Evolutionary conservation across 2,113 vertebrate genomes (phyloP).

Genomic region (Beaufortia kweichowensis): DNA sequence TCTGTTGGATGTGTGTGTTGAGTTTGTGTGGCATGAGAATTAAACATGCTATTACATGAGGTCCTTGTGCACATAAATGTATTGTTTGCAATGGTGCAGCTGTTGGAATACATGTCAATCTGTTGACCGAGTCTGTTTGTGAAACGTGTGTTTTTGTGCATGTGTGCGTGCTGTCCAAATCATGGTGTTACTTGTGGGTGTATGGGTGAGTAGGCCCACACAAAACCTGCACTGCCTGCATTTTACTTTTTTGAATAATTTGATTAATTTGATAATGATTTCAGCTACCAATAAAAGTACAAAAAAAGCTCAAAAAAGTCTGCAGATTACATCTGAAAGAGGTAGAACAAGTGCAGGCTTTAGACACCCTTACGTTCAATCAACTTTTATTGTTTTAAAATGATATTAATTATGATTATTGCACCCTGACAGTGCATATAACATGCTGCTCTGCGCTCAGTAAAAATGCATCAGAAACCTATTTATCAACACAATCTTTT

Average conservation of each 20-base stretch:
- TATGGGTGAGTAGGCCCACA: neutral
- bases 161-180: neutral
- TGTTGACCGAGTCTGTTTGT: too few relatives aligned
- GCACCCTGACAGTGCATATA: neutral
- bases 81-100: neutral
- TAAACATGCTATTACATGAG: neutral
- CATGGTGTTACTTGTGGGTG: neutral
- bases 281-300: too few relatives aligned
- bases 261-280: too few relatives aligned
- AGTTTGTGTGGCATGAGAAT: slow-evolving; percentile 32
- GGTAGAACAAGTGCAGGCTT: neutral
- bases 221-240: neutral
- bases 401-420: neutral
- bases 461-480: too few relatives aligned
- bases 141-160: neutral
- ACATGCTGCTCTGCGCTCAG: neutral
- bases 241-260: neutral
- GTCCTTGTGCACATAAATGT: neutral
- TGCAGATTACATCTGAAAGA: neutral
- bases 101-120: neutral
- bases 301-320: too few relatives aligned
- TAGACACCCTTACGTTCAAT: too few relatives aligned
- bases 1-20: slow-evolving; percentile 28
- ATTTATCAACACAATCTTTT: neutral
- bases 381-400: too few relatives aligned